Evolutionary conservation across 1,140 invertebrate genomes (phyloP).

Genomic region (Myzus persicae): DNA sequence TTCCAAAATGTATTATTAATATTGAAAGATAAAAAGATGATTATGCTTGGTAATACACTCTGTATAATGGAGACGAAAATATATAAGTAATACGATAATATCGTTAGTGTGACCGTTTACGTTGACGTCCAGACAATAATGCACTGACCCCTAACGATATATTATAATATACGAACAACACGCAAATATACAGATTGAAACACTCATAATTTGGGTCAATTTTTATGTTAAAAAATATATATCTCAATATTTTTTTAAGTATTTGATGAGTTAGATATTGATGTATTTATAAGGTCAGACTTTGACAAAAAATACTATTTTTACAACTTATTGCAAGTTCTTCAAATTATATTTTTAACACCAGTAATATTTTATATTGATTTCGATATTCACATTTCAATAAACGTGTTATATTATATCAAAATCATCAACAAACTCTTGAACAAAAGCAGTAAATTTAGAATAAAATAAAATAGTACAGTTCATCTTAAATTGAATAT

Average conservation of each 20-base stretch:
- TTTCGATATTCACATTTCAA: background rate
- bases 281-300: background rate
- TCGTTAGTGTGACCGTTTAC: too few species aligned
- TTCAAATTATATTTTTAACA: too few species aligned
- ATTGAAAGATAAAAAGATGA: background rate
- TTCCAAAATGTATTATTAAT: background rate
- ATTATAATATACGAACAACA: background rate
- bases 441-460: background rate
- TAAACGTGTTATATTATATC: background rate
- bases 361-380: background rate
- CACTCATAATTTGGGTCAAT: background rate
- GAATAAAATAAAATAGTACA: background rate
- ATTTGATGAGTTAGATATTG: too few species aligned
- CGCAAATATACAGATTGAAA: background rate
- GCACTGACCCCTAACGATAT: background rate
- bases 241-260: background rate
- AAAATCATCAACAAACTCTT: background rate
- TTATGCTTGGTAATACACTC: too few species aligned
- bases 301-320: background rate
- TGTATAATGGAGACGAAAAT: background rate
- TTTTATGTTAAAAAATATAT: background rate
- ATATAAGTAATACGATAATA: background rate
- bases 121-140: background rate
- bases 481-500: background rate
- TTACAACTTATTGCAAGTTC: background rate